Evolutionary conservation across 2,797 vertebrate genomes (phyloP), one percentile per base, ranked within the genome.

Genomic region (Tragopan temminckii): DNA sequence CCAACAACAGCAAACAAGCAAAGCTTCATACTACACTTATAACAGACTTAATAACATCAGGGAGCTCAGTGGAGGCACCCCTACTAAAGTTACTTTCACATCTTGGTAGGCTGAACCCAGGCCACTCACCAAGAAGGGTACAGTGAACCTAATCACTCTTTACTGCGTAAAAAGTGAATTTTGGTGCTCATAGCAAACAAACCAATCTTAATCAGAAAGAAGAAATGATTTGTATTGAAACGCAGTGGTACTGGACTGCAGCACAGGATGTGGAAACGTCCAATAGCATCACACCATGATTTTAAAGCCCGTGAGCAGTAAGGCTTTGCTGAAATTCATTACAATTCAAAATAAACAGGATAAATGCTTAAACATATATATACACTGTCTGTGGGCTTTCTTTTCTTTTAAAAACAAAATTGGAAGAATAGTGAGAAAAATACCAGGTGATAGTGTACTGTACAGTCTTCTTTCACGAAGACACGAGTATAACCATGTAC

Each of bases 381-480:
- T 7, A 69, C 21, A 5, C 25, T 15, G 27, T 33, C 6, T 72
- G 45, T 63, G 29, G 64, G 38, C 17, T 5, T 7, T 4, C 31
- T 75, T 71, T 52, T 2, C 2, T 55, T 89, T 76, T 21, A 62
- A 78, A 69, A 92, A 90, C 53, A 83, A 75, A 89, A 68, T 50
- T 58, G 38, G 71, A 89, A 94, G 66, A 89, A 90, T 16, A 87
- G 66, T 59, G 88, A 94, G 81, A 85, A 90, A 82, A 85, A 76
- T 35, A 71, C 42, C 63, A 77, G 68, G 52, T 92, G 94, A 94
- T 59, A 87, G 46, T 86, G 92, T 89, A 94, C 89, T 94, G 89
- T 76, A 96, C 93, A 93, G 52, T 76, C 72, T 94, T 89, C 85
- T 63, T 88, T 92, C 50, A 74, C 57, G 50, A 96, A 95, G 90